phyloP scores from a whole-genome alignment of 2,113 vertebrate genomes.

The Hystrix brachyura region DNA sequence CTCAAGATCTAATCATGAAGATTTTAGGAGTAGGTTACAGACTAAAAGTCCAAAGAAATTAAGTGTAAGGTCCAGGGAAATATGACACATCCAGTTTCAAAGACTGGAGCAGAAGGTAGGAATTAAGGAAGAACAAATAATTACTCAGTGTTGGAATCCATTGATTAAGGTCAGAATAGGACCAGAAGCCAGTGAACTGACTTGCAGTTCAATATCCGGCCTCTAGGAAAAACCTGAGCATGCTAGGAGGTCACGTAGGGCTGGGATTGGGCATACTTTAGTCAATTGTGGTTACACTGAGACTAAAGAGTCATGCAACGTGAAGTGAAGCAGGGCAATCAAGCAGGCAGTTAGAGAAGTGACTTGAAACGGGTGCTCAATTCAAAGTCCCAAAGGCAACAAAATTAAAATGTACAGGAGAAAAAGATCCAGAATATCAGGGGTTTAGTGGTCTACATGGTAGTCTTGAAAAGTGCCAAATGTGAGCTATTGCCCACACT shows the following conservation, averaged over 20 bases:
- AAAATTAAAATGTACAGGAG: slow-evolving; percentile 30
- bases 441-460: neutral
- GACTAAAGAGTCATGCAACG: neutral
- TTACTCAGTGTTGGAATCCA: neutral
- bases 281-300: neutral
- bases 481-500: neutral
- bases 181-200: neutral
- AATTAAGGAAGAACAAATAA: slow-evolving; percentile 58
- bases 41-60: slow-evolving; percentile 43
- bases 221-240: neutral
- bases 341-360: neutral
- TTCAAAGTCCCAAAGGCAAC: neutral
- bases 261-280: neutral
- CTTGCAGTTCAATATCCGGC: slow-evolving; percentile 18
- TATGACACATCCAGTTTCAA: neutral
- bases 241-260: neutral
- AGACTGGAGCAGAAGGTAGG: neutral
- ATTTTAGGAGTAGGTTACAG: slow-evolving; percentile 6
- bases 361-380: slow-evolving; percentile 39
- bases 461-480: slow-evolving; percentile 2
- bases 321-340: slow-evolving; percentile 5
- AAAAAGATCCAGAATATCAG: neutral
- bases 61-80: slow-evolving; percentile 13
- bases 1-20: slow-evolving; percentile 15
- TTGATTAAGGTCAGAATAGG: neutral